These are phyloP conservation scores for Sparus aurata DNA, from an alignment of 2,797 vertebrate genomes.

Conservation along the genomic window DNA sequence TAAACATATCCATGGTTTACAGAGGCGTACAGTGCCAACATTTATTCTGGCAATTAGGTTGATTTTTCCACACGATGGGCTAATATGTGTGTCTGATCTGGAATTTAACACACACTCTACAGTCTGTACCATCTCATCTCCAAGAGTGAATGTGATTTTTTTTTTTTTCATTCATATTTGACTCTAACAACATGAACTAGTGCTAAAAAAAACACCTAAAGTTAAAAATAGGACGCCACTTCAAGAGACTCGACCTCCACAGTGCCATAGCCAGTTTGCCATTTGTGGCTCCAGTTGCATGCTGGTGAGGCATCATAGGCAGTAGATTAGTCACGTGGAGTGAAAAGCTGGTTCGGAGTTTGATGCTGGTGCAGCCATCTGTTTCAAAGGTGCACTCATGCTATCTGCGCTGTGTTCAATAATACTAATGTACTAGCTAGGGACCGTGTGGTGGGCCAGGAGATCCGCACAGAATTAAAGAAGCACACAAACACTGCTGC, in stretches of 20 bases:
- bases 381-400: slow-evolving; percentile 60
- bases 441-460: slow-evolving; percentile 45
- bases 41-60: no score
- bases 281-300: slow-evolving; percentile 8
- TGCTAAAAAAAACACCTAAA: background rate
- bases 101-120: background rate
- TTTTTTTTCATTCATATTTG: no score
- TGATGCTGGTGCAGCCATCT: slow-evolving; percentile 63
- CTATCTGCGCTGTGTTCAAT: slow-evolving; percentile 61
- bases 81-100: background rate
- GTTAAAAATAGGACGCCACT: background rate
- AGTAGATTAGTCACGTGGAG: slow-evolving; percentile 37
- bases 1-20: no score
- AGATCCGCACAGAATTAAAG: slow-evolving; percentile 59
- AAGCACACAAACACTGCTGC: slow-evolving; percentile 48
- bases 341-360: slow-evolving; percentile 41
- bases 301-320: slow-evolving; percentile 27
- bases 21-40: no score
- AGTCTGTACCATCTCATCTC: background rate
- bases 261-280: background rate
- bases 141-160: background rate
- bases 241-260: background rate
- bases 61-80: background rate
- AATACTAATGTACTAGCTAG: slow-evolving; percentile 62
- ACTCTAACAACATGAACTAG: background rate